Conservation (phyloP, 2,113 vertebrate genomes). For the Scartelaos histophorus region DNA sequence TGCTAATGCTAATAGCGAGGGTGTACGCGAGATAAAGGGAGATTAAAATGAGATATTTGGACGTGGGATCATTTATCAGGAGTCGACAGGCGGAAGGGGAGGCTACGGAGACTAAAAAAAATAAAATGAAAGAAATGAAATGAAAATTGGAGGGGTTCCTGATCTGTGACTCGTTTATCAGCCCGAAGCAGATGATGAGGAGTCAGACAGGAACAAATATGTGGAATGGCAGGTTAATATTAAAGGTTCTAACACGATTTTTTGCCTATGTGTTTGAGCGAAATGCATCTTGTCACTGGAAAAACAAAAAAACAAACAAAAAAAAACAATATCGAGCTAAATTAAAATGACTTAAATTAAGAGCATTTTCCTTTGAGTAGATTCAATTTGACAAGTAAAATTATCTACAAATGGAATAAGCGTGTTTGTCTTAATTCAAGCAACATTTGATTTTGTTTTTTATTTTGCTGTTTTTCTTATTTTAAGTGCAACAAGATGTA, state of each 20-base stretch:
- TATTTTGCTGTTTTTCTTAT: too few relatives aligned
- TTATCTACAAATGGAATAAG: too few relatives aligned
- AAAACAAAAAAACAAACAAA: too few relatives aligned
- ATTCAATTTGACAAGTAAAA: too few relatives aligned
- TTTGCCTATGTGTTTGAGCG: too few relatives aligned
- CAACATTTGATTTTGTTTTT: too few relatives aligned
- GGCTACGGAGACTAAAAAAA: not conserved
- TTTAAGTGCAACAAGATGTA: too few relatives aligned
- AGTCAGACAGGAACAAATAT: conserved; percentile 33
- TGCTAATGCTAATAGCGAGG: conserved; percentile 71
- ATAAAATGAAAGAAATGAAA: conserved; percentile 15
- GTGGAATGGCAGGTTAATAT: not conserved
- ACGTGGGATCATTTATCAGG: conserved; percentile 79
- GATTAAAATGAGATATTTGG: conserved; percentile 82
- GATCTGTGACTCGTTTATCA: conserved; percentile 50
- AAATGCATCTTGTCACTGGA: too few relatives aligned
- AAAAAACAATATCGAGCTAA: too few relatives aligned
- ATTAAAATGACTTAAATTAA: too few relatives aligned
- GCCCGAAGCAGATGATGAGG: conserved; percentile 39
- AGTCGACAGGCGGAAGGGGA: conserved; percentile 68
- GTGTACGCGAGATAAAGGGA: conserved; percentile 68
- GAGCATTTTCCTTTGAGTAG: too few relatives aligned
- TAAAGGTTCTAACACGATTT: conserved; percentile 6
- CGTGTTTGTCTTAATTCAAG: too few relatives aligned
- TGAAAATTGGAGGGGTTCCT: conserved; percentile 28